phyloP scores from a whole-genome alignment of 2,797 vertebrate genomes.

The Dromococcyx pavoninus region DNA sequence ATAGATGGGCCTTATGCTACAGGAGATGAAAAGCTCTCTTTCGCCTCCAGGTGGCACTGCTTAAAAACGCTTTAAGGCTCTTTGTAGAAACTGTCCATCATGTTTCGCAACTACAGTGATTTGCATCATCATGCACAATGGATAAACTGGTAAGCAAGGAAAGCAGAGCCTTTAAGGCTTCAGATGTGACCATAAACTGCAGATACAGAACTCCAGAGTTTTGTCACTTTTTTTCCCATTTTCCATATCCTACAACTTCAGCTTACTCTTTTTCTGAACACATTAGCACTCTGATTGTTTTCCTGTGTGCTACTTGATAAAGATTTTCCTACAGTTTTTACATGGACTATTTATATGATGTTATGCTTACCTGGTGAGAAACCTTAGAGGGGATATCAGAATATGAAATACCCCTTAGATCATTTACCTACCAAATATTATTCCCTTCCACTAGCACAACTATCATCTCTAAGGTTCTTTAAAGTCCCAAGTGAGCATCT shows the following conservation, averaged over 20 bases:
- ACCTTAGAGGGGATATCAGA: neutral
- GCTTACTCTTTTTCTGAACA: neutral
- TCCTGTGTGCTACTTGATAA: neutral
- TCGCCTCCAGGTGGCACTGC: conserved; percentile 38
- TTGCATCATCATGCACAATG: neutral
- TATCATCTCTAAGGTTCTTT: neutral
- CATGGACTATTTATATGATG: neutral
- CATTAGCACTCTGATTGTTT: neutral
- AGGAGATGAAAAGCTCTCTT: neutral
- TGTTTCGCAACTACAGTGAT: rapidly evolving
- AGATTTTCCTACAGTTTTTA: neutral
- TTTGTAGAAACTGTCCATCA: neutral
- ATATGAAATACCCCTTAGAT: neutral
- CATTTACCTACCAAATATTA: neutral
- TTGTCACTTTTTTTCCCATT: neutral
- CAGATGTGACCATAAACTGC: neutral
- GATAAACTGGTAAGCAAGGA: neutral
- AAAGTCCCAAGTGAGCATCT: neutral
- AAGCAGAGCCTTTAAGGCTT: neutral
- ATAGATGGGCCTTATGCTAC: neutral
- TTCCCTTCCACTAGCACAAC: neutral
- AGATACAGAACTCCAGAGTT: neutral
- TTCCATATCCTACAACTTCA: neutral
- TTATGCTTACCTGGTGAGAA: neutral
- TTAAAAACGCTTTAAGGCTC: neutral